Conservation (phyloP, 2,797 vertebrate genomes). For the Natrix natrix region DNA sequence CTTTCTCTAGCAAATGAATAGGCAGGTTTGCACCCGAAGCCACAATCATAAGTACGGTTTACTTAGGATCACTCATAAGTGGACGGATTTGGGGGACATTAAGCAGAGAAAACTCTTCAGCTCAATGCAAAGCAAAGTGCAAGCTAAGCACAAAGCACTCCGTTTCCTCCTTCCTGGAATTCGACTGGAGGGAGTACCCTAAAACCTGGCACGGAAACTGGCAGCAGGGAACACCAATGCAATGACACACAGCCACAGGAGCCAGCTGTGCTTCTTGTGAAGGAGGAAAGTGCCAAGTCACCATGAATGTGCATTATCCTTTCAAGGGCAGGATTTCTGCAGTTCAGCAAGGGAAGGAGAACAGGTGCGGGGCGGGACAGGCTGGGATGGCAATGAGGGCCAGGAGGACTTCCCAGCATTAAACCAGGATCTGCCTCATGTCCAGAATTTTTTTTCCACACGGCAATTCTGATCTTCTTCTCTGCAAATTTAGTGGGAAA, state of each 20-base stretch:
- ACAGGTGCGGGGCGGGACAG: conserved; percentile 41
- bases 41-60: background rate
- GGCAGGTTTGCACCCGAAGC: background rate
- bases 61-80: background rate
- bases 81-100: background rate
- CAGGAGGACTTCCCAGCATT: background rate
- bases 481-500: background rate
- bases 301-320: background rate
- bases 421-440: background rate
- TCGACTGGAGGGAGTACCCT: background rate
- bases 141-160: background rate
- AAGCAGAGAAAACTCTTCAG: background rate
- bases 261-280: conserved; percentile 1
- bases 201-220: background rate
- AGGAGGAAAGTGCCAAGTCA: conserved; percentile 23
- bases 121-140: background rate
- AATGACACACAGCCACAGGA: conserved; percentile 1
- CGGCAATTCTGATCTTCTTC: background rate
- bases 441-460: rapidly evolving
- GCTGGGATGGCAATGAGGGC: background rate
- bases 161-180: background rate
- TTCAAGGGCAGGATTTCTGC: conserved; percentile 39
- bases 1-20: background rate
- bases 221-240: background rate
- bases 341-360: background rate